Evolutionary conservation across 2,888 invertebrate genomes (phyloP), one percentile per base, ranked within the genome.

Genomic region (Archaeoteleia sp.): DNA sequence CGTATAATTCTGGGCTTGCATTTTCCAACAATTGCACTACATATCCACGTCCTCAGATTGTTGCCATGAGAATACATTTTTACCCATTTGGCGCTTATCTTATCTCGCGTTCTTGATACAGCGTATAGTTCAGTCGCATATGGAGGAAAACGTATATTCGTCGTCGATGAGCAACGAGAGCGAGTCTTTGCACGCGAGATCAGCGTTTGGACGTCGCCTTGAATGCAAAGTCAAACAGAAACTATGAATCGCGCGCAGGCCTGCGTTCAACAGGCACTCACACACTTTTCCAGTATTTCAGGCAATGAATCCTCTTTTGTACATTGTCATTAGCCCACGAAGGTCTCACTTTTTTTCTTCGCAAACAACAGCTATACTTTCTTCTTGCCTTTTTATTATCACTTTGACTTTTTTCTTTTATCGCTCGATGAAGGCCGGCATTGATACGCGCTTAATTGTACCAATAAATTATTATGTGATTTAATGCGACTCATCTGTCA

Each of bases 31-130:
- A 71, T 67, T 63, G 60, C 54, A 46, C 70, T 68, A 74, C 72
- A 78, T 79, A 79, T 78, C 76, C 71, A 53, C 73, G 80, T 79
- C 74, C 81, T 78, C 74, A 81, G 81, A 80, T 84, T 83, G 81
- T 84, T 84, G 77, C 83, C 81, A 82, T 83, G 84, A 78, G 83
- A 80, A 78, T 78, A 74, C 46, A 72, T 75, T 70, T 76, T 78
- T 75, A 4, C 20, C 5, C 20, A 20, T 71, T 69, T 27, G 30
- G 37, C 42, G 57, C 71, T 74, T 80, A 80, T 80, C 80, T 80
- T 80, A 80, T 80, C 80, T 53, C 62, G 45, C 68, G 74, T 73
- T 73, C 74, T 70, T 78, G 79, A 80, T 80, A 78, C 74, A 76
- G 75, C 78, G 74, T 76, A 68, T 67, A 77, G 77, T 76, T 74